A percentile compares a stretch with the other conserved stretches of the same genome.
Evolutionary conservation across 2,113 vertebrate genomes (phyloP).

Genomic region (Eolophus roseicapilla): DNA sequence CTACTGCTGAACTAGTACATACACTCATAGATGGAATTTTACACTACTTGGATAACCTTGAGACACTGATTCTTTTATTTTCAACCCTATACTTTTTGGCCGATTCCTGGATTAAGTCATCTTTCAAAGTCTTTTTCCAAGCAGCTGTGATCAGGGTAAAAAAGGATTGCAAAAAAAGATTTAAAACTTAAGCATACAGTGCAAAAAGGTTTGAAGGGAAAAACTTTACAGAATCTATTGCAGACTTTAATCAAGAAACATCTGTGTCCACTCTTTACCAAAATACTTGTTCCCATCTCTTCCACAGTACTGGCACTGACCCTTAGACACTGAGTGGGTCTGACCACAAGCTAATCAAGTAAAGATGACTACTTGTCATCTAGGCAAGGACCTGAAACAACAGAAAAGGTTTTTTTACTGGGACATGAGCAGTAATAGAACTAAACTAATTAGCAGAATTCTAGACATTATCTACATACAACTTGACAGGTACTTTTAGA

Average conservation of each 20-base stretch:
- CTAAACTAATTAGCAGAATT: neutral
- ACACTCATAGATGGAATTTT: neutral
- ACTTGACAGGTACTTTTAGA: neutral
- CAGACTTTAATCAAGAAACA: neutral
- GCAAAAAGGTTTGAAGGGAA: neutral
- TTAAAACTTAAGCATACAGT: neutral
- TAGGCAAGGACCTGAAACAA: neutral
- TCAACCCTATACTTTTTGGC: neutral
- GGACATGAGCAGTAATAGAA: neutral
- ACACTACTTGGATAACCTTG: neutral
- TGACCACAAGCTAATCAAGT: neutral
- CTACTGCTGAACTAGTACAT: neutral
- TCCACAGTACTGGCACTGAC: neutral
- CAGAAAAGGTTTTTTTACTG: neutral
- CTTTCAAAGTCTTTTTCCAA: neutral
- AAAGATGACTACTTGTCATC: neutral
- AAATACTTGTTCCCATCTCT: neutral
- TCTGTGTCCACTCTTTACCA: neutral
- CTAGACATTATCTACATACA: neutral
- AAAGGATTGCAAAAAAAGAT: neutral
- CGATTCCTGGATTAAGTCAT: neutral
- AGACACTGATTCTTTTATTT: neutral
- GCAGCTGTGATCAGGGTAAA: neutral
- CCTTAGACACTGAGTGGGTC: neutral
- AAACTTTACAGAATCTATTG: neutral